Percentiles rank a stretch among this genome's conserved stretches.
These are phyloP conservation scores for Trissonchulus sp. DNA, from an alignment of 2,888 invertebrate genomes.

Conservation along the genomic window DNA sequence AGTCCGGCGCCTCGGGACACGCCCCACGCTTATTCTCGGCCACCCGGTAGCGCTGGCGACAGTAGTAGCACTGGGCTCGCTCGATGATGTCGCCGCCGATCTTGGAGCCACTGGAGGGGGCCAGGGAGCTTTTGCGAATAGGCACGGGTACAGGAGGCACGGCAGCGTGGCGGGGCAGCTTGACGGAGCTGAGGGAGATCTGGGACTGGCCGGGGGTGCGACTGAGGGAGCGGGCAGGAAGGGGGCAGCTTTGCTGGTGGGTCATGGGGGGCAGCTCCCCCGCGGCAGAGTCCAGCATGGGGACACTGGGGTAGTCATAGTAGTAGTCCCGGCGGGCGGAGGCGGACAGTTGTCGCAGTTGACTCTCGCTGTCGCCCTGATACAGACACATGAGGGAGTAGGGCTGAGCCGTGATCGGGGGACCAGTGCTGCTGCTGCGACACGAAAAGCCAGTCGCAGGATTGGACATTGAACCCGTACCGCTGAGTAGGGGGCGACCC, in stretches of 20 bases:
- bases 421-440: background rate
- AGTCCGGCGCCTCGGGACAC: slow-evolving; percentile 69
- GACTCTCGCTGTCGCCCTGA: background rate
- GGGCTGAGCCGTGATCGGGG: background rate
- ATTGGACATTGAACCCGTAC: too few species aligned
- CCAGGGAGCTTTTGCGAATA: slow-evolving; percentile 6
- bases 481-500: too few species aligned
- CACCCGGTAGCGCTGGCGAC: slow-evolving; percentile 64
- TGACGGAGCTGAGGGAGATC: background rate
- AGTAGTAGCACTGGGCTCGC: slow-evolving; percentile 56
- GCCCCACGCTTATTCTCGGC: slow-evolving; percentile 78
- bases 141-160: background rate
- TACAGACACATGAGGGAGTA: background rate
- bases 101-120: background rate
- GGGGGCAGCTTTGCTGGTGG: background rate
- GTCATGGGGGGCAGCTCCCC: background rate
- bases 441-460: too few species aligned
- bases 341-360: background rate
- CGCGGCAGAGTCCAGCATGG: background rate
- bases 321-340: background rate
- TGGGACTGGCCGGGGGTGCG: slow-evolving; percentile 3
- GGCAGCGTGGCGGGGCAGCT: background rate
- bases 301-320: background rate
- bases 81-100: slow-evolving; percentile 30
- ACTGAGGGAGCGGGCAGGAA: background rate